A percentile compares a stretch with the other conserved stretches of the same genome.
Evolutionary conservation across 2,113 vertebrate species (phyloP).

Genomic region (Poecile atricapillus): DNA sequence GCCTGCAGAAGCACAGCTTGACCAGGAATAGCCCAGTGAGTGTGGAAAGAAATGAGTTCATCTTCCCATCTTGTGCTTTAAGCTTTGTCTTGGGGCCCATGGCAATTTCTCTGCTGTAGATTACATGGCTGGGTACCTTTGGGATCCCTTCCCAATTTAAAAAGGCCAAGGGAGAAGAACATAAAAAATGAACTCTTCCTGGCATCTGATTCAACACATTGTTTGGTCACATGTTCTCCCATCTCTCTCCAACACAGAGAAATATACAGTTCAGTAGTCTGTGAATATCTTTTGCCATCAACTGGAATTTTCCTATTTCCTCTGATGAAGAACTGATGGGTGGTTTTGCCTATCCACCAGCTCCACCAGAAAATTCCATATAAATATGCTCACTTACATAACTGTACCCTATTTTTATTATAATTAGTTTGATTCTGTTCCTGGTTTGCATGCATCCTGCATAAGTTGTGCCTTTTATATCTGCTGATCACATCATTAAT

Average conservation of each 20-base stretch:
- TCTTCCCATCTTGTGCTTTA: constrained; percentile 23
- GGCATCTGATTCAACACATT: background rate
- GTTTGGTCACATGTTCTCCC: background rate
- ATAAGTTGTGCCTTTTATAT: background rate
- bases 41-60: constrained; percentile 12
- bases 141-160: constrained; percentile 37
- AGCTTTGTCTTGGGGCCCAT: constrained; percentile 22
- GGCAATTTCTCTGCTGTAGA: constrained; percentile 9
- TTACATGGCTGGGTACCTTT: constrained; percentile 23
- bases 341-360: background rate
- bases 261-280: background rate
- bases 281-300: background rate
- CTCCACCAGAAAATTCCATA: background rate
- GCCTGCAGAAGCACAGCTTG: background rate
- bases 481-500: background rate
- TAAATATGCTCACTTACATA: background rate
- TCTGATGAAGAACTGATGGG: background rate
- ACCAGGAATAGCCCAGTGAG: background rate
- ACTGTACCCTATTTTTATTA: background rate
- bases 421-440: background rate
- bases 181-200: constrained; percentile 25
- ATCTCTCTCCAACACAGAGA: background rate
- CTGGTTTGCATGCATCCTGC: background rate
- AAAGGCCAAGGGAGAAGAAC: constrained; percentile 19
- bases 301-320: background rate